A percentile compares a stretch with the other conserved stretches of the same genome.
Evolutionary conservation across 2,113 vertebrate genomes (phyloP).

Genomic region (Myiozetetes cayanensis): DNA sequence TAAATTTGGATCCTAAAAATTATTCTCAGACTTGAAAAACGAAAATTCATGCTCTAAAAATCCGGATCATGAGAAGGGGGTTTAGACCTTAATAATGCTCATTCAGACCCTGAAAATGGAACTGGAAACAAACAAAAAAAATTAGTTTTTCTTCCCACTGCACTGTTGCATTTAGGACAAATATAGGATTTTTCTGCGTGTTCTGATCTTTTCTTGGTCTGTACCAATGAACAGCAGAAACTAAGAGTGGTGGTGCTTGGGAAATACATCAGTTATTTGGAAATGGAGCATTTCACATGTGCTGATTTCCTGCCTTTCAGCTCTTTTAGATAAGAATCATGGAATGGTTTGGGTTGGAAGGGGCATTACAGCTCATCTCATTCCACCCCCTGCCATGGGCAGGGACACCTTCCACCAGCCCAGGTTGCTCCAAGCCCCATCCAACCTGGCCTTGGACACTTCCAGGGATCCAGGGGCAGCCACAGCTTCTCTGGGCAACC

Average conservation of each 20-base stretch:
- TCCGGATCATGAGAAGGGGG: background rate
- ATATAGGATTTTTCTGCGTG: background rate
- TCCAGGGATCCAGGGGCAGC: background rate
- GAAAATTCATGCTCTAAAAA: background rate
- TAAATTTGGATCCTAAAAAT: background rate
- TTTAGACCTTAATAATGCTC: background rate
- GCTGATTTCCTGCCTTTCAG: background rate
- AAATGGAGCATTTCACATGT: background rate
- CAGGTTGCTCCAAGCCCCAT: fast-evolving
- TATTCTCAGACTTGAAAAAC: background rate
- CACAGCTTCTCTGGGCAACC: too few species aligned
- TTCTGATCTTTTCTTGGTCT: background rate
- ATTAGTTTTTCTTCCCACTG: background rate
- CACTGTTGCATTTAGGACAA: background rate
- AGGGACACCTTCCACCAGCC: background rate
- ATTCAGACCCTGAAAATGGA: background rate
- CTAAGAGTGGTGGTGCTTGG: background rate
- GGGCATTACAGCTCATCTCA: background rate
- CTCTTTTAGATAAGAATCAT: background rate
- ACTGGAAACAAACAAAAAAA: background rate
- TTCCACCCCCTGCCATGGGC: background rate
- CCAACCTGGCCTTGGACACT: background rate
- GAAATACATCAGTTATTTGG: background rate
- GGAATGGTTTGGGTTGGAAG: too few species aligned
- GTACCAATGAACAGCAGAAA: background rate